Conservation (phyloP, 2,888 invertebrate genomes). For the Erpobdella octoculata region DNA sequence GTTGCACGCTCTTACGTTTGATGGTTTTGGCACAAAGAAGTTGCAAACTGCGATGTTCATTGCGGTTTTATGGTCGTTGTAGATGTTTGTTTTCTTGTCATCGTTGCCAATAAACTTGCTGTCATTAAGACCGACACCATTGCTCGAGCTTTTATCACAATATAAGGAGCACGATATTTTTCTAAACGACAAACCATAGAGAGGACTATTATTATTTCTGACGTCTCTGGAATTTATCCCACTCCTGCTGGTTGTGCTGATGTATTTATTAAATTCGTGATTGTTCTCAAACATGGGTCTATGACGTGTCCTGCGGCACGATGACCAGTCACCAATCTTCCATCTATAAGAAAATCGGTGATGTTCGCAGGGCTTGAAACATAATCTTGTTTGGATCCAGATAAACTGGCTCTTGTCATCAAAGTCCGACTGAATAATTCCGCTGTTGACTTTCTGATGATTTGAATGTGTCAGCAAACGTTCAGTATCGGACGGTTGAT, state of each 20-base stretch:
- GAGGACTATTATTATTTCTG: constrained; percentile 8
- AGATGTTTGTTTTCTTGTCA: no score
- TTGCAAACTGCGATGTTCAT: background rate
- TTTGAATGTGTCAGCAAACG: no score
- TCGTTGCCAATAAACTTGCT: no score
- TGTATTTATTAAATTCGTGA: constrained; percentile 30
- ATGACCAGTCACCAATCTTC: constrained; percentile 32
- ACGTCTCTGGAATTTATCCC: constrained; percentile 28
- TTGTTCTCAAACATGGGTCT: constrained; percentile 8
- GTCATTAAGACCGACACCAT: background rate
- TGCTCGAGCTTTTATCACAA: background rate
- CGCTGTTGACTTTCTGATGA: no score
- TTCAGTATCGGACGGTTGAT: background rate
- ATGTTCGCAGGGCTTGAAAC: constrained; percentile 36
- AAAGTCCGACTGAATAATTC: background rate
- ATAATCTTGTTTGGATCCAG: constrained; percentile 17
- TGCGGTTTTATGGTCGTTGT: no score
- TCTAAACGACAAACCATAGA: constrained; percentile 2
- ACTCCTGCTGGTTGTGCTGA: constrained; percentile 47
- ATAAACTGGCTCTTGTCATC: background rate
- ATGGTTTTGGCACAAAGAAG: background rate
- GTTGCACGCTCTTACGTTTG: constrained; percentile 9
- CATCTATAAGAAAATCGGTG: constrained; percentile 34
- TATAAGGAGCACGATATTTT: background rate
- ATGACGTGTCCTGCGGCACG: constrained; percentile 26